phyloP scores from a whole-genome alignment of 1,140 invertebrate genomes.

The Drosophila arizonae region DNA sequence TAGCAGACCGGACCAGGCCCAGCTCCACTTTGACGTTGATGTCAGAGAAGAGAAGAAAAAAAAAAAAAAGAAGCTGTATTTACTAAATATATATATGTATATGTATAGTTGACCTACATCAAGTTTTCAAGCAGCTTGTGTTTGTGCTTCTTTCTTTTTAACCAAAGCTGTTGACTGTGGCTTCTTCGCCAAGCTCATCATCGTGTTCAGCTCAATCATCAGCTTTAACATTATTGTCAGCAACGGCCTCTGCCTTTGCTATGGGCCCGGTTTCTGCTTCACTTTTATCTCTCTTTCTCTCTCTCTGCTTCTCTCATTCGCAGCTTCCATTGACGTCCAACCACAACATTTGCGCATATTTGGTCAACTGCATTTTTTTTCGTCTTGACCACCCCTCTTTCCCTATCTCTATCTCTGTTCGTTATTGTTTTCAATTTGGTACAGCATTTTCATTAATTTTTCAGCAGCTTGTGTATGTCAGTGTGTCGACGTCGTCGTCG shows the following conservation, averaged over 20 bases:
- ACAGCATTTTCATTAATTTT: slow-evolving; percentile 80
- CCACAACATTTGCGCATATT: slow-evolving; percentile 80
- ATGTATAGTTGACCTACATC: slow-evolving; percentile 77
- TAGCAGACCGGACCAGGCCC: slow-evolving; percentile 26
- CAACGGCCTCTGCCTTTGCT: slow-evolving; percentile 37
- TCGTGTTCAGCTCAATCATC: slow-evolving; percentile 31
- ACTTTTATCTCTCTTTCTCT: neutral
- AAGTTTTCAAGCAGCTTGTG: slow-evolving; percentile 80
- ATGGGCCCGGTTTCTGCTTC: slow-evolving; percentile 36
- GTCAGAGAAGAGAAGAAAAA: slow-evolving; percentile 8
- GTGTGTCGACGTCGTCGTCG: slow-evolving; percentile 35
- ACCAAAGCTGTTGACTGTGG: slow-evolving; percentile 42
- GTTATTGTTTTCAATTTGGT: slow-evolving; percentile 78
- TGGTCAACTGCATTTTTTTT: slow-evolving; percentile 73
- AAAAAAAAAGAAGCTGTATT: slow-evolving; percentile 12
- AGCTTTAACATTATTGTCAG: slow-evolving; percentile 18
- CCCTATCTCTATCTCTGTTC: slow-evolving; percentile 29
- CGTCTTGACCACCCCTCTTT: slow-evolving; percentile 6
- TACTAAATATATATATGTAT: slow-evolving; percentile 1
- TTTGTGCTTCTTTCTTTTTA: slow-evolving; percentile 59
- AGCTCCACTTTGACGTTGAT: slow-evolving; percentile 30
- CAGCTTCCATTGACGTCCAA: slow-evolving; percentile 15
- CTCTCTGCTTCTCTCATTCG: slow-evolving; percentile 1
- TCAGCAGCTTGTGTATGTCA: slow-evolving; percentile 54
- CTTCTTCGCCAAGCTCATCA: slow-evolving; percentile 34